Percentiles rank a stretch among this genome's conserved stretches.
phyloP scores from a whole-genome alignment of 2,797 vertebrate species.

The Sebastes aleutianus region DNA sequence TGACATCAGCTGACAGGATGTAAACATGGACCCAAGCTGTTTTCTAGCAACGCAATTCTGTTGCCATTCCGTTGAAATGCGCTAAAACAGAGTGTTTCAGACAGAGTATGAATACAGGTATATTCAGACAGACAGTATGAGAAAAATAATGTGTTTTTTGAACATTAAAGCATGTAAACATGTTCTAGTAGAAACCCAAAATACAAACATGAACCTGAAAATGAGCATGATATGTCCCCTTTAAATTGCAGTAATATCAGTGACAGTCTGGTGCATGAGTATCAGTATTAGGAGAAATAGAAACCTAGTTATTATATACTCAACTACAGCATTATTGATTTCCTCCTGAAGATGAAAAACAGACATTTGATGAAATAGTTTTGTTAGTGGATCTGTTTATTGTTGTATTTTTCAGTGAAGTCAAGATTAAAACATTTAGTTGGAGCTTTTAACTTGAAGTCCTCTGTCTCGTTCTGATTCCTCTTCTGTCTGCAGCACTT shows the following conservation, averaged over 20 bases:
- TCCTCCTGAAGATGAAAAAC: conserved; percentile 12
- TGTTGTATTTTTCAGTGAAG: neutral
- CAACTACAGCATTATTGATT: conserved; percentile 21
- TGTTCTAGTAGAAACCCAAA: no score
- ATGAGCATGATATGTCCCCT: no score
- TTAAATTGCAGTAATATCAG: neutral
- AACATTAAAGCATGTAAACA: no score
- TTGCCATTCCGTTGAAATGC: no score
- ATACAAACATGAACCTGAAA: no score
- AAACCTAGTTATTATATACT: neutral
- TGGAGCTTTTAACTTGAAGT: neutral
- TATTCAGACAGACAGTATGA: no score
- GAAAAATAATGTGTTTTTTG: no score
- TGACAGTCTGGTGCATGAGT: neutral
- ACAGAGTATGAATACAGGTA: no score
- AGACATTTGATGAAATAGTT: neutral
- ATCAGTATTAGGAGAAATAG: conserved; percentile 12
- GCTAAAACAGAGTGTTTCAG: no score
- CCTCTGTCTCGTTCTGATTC: neutral
- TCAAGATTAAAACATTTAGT: neutral
- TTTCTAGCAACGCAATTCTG: no score
- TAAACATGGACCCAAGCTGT: no score
- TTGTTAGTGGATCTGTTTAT: neutral
- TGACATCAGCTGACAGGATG: no score
- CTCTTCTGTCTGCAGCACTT: neutral